Percentiles rank a stretch among this genome's conserved stretches.
These are phyloP conservation scores for Campoplex capitator DNA, from an alignment of 2,888 invertebrate genomes.

Conservation along the genomic window DNA sequence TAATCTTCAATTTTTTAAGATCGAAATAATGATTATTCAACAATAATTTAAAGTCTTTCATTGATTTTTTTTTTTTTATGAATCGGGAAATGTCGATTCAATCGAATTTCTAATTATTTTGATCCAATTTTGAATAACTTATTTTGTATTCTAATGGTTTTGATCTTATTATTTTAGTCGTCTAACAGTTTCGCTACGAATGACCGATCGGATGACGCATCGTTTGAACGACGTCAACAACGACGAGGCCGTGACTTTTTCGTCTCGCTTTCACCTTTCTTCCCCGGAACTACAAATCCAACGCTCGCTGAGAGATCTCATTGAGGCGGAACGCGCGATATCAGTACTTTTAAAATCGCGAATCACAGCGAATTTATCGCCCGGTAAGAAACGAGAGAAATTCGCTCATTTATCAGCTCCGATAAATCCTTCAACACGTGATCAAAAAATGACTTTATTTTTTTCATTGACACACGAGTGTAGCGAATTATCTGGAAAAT, in stretches of 20 bases:
- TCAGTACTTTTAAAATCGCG: conserved; percentile 32
- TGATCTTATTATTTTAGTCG: not conserved
- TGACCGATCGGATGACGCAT: conserved; percentile 7
- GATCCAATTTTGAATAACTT: not conserved
- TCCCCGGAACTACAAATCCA: conserved; percentile 35
- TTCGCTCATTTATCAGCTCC: conserved; percentile 22
- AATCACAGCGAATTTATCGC: conserved; percentile 21
- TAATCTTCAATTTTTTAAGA: not conserved
- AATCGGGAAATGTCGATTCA: not conserved
- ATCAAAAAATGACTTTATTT: conserved; percentile 10
- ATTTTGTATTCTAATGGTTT: not conserved
- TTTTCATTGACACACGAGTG: not conserved
- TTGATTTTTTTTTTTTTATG: not conserved
- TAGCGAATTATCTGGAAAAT: not conserved
- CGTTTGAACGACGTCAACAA: not conserved
- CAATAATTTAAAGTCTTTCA: not conserved
- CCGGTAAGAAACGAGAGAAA: conserved; percentile 22
- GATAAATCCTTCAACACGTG: conserved; percentile 7
- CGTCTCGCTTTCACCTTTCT: conserved; percentile 67
- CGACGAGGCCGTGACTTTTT: conserved; percentile 41
- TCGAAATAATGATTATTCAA: not conserved
- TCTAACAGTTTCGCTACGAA: not conserved
- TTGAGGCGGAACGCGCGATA: conserved; percentile 41
- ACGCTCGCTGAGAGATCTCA: conserved; percentile 5
- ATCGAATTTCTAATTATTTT: not conserved